phyloP scores from a whole-genome alignment of 2,888 invertebrate species.

The Neoitamus cyanurus region DNA sequence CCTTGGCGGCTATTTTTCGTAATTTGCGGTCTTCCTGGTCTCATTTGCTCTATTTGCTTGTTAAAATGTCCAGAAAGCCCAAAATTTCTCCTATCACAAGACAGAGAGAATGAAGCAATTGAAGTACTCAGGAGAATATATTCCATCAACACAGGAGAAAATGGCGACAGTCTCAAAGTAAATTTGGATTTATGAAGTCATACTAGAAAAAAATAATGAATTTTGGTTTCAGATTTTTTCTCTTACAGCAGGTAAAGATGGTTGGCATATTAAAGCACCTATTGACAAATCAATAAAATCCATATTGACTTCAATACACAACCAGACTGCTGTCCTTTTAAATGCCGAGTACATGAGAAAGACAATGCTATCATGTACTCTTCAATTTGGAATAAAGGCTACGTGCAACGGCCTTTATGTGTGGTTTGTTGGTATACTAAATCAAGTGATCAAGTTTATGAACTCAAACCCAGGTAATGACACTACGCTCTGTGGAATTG shows the following conservation, averaged over 20 bases:
- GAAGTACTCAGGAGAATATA: conserved; percentile 59
- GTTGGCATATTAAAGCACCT: background rate
- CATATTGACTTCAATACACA: conserved; percentile 59
- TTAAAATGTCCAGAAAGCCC: conserved; percentile 63
- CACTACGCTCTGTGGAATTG: conserved; percentile 58
- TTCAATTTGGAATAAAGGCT: conserved; percentile 61
- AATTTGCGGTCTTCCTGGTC: conserved; percentile 60
- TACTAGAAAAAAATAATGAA: too few relatives aligned
- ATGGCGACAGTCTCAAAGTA: conserved; percentile 57
- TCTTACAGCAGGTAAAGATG: background rate
- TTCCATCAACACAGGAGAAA: conserved; percentile 57
- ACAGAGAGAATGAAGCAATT: conserved; percentile 57
- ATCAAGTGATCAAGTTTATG: conserved; percentile 58
- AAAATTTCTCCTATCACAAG: conserved; percentile 60
- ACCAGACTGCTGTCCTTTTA: conserved; percentile 62
- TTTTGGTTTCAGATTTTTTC: background rate
- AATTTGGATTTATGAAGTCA: too few relatives aligned
- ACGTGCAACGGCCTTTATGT: conserved; percentile 62
- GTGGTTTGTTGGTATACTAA: conserved; percentile 63
- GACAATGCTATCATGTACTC: conserved; percentile 59
- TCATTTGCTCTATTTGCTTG: conserved; percentile 58
- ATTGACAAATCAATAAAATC: background rate
- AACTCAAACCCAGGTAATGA: background rate
- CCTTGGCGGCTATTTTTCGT: conserved; percentile 63
- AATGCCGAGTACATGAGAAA: conserved; percentile 57